Conservation (phyloP, 2,888 invertebrate genomes). For the Neria commutata region DNA sequence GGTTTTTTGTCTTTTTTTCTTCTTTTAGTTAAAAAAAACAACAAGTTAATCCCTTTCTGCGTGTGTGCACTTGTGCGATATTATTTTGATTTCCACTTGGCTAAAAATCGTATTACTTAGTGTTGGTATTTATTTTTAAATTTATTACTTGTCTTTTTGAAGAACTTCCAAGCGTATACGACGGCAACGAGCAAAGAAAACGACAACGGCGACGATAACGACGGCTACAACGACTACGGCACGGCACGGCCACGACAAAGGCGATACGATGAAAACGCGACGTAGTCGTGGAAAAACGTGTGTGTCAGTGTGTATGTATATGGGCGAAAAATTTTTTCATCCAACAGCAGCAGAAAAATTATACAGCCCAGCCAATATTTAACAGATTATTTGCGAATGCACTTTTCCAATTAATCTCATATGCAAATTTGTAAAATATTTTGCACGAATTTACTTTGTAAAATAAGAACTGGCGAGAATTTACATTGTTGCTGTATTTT, state of each 20-base stretch:
- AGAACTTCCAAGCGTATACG: slow-evolving; percentile 22
- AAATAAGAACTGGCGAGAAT: too few species aligned
- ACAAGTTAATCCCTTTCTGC: too few species aligned
- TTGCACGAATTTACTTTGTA: too few species aligned
- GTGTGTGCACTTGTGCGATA: too few species aligned
- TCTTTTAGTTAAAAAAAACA: too few species aligned
- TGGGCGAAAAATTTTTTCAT: slow-evolving; percentile 1
- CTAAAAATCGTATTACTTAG: too few species aligned
- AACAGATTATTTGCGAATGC: too few species aligned
- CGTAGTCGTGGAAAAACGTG: slow-evolving; percentile 42
- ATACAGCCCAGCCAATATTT: too few species aligned
- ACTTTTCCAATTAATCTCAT: too few species aligned
- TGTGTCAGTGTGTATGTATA: slow-evolving; percentile 46
- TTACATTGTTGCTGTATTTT: too few species aligned
- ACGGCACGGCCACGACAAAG: slow-evolving; percentile 45
- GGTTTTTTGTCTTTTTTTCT: slow-evolving; percentile 17
- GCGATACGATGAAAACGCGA: slow-evolving; percentile 39
- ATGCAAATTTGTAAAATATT: too few species aligned
- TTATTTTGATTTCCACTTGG: too few species aligned
- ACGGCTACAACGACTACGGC: slow-evolving; percentile 24
- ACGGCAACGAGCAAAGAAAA: slow-evolving; percentile 28
- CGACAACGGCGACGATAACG: slow-evolving; percentile 47
- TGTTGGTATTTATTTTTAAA: slow-evolving; percentile 20
- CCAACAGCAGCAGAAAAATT: background rate
- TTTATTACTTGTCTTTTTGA: slow-evolving; percentile 32